These are phyloP conservation scores for Scyliorhinus canicula DNA, from an alignment of 2,797 vertebrate species.

Conservation along the genomic window DNA sequence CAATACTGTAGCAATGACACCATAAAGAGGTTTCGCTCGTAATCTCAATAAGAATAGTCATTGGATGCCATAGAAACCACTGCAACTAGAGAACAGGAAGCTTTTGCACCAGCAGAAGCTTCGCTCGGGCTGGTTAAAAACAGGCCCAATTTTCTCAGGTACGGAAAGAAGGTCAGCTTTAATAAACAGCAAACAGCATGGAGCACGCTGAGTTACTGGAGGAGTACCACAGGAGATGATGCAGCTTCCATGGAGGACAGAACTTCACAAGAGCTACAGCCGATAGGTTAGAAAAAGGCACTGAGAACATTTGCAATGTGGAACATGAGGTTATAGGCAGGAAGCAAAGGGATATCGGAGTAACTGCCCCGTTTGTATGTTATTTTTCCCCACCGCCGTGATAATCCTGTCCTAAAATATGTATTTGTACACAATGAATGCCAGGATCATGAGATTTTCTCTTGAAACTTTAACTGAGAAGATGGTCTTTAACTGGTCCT, in stretches of 20 bases:
- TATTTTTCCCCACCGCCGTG: background rate
- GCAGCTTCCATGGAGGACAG: background rate
- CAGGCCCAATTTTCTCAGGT: background rate
- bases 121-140: background rate
- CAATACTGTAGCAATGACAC: constrained; percentile 5
- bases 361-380: background rate
- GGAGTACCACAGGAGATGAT: background rate
- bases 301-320: background rate
- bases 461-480: background rate
- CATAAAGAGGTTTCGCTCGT: background rate
- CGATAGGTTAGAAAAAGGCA: background rate
- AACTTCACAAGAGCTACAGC: background rate
- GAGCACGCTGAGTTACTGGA: background rate
- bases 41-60: constrained; percentile 16
- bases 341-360: background rate
- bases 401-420: background rate
- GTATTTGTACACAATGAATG: background rate
- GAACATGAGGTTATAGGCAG: background rate
- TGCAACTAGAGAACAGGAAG: constrained; percentile 14
- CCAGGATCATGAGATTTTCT: background rate
- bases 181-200: background rate
- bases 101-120: background rate
- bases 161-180: background rate
- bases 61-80: constrained; percentile 32
- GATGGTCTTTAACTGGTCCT: background rate